phyloP scores from a whole-genome alignment of 2,888 invertebrate genomes.

The Nomada flava region DNA sequence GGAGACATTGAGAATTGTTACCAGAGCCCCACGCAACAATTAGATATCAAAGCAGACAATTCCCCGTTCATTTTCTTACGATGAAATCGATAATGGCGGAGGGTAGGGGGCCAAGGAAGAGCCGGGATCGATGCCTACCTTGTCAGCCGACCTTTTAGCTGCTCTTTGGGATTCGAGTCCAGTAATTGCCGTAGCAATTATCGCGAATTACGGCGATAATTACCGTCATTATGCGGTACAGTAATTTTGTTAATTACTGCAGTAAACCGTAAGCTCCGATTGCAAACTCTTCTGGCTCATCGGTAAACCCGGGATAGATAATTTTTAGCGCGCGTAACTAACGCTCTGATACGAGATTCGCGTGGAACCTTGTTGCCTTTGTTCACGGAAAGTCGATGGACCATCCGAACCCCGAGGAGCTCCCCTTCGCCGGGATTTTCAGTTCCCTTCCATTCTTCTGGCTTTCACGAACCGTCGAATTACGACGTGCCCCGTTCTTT shows the following conservation, averaged over 20 bases:
- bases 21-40: background rate
- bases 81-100: conserved; percentile 46
- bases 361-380: conserved; percentile 34
- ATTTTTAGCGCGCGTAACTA: conserved; percentile 61
- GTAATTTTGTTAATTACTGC: conserved; percentile 73
- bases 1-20: background rate
- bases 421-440: background rate
- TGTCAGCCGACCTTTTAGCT: conserved; percentile 60
- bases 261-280: conserved; percentile 72
- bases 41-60: conserved; percentile 26
- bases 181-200: conserved; percentile 72
- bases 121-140: conserved; percentile 32
- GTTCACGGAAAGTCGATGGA: conserved; percentile 26
- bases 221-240: conserved; percentile 71
- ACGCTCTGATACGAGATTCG: conserved; percentile 38
- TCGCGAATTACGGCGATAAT: conserved; percentile 71
- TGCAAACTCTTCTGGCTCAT: conserved; percentile 49
- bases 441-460: background rate
- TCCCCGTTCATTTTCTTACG: conserved; percentile 28
- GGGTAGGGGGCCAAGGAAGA: background rate
- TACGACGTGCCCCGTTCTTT: conserved; percentile 5
- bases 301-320: conserved; percentile 22
- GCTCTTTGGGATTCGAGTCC: conserved; percentile 64
- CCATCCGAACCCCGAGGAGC: background rate
- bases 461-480: background rate